These are phyloP conservation scores for Aleiodes leptofemur DNA, from an alignment of 2,888 invertebrate species.

Conservation along the genomic window DNA sequence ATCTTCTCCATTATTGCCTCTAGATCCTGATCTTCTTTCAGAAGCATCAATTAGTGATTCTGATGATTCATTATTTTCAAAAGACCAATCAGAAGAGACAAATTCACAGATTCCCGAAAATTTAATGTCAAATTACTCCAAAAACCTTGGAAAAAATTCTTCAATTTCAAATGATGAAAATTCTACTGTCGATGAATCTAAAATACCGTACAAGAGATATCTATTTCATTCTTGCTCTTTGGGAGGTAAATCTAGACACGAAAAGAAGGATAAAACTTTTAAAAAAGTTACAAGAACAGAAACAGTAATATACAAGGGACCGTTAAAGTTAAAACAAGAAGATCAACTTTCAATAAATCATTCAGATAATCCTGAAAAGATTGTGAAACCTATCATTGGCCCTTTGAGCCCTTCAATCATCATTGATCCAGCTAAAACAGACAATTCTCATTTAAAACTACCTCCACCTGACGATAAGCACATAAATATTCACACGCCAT, in stretches of 20 bases:
- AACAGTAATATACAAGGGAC: constrained; percentile 68
- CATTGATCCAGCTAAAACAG: constrained; percentile 46
- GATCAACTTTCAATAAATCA: neutral
- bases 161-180: neutral
- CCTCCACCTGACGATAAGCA: constrained; percentile 56
- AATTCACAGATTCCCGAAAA: neutral
- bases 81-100: too few species aligned
- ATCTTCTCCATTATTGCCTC: neutral
- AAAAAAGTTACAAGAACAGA: constrained; percentile 63
- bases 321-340: constrained; percentile 53
- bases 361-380: constrained; percentile 35
- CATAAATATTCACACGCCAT: constrained; percentile 60
- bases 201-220: constrained; percentile 39
- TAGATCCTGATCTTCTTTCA: too few species aligned
- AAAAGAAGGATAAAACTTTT: constrained; percentile 51
- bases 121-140: too few species aligned
- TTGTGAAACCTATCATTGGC: constrained; percentile 2
- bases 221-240: constrained; percentile 30
- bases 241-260: constrained; percentile 9
- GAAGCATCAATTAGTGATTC: too few species aligned
- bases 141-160: too few species aligned
- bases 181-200: neutral
- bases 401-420: constrained; percentile 47
- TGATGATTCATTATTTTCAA: too few species aligned
- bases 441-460: constrained; percentile 56